Evolutionary conservation across 2,888 invertebrate genomes (phyloP), one percentile per base, ranked within the genome.

Genomic region (Rosalia funebris): DNA sequence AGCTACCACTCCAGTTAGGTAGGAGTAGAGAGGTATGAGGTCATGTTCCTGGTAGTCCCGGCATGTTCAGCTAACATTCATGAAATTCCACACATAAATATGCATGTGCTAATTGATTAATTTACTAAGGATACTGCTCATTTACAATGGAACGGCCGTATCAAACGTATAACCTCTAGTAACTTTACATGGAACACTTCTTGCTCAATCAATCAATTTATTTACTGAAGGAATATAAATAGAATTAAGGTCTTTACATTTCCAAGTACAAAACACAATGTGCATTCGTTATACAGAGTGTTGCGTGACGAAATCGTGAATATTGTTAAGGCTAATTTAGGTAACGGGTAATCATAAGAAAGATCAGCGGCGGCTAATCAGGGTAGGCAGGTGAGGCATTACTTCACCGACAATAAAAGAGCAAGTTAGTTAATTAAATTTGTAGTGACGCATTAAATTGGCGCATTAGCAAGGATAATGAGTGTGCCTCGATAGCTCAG

Each of bases 11-110:
- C 9, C 31, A 15, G 32, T 46, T 46, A 32, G 32, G 10, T 32
- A 14, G 46, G 25, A 46, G 46, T 32, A 31, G 46, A n/a, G n/a
- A n/a, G 46, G 46, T 46, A 46, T 46, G 31, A 46, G 46, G 46
- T 46, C 34, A 34, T 34, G 11, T 34, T 34, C 46, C 46, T 15
- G 32, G 46, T n/a, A 46, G 25, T 46, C 7, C 15, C 2, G 46
- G 32, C 32, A 46, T 46, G 46, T 15, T 31, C 25, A 7, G 7
- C 14, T 5, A 31, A 15, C 46, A 32, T 46, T 46, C 46, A 46
- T 46, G 25, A 46, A 46, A 46, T 46, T 46, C 46, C 32, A 31
- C 12, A 15, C 46, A 46, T 31, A 32, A 46, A 46, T 31, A 46
- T 46, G 46, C 32, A 46, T 46, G 46, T 15, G 14, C 15, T 46